phyloP scores from a whole-genome alignment of 2,888 invertebrate species.

The Phymatocera aterrima region DNA sequence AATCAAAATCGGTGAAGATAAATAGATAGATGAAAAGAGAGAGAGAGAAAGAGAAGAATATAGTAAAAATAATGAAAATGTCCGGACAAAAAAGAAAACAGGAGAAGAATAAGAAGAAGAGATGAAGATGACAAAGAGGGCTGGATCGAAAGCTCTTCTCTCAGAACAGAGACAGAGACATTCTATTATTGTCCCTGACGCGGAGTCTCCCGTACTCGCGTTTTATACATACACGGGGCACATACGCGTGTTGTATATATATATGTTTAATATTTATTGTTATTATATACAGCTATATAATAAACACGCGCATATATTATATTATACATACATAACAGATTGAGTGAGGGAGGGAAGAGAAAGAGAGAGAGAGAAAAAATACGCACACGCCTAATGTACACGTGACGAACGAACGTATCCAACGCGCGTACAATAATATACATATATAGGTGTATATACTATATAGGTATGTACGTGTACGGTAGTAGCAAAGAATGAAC shows the following conservation, averaged over 20 bases:
- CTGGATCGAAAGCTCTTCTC: constrained; percentile 35
- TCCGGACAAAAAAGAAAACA: too few relatives aligned
- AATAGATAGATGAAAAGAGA: background rate
- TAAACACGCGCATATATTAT: too few relatives aligned
- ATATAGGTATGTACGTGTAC: background rate
- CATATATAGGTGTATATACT: background rate
- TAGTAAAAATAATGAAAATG: background rate
- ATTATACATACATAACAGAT: too few relatives aligned
- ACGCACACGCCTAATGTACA: too few relatives aligned
- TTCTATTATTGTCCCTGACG: constrained; percentile 46
- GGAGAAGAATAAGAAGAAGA: background rate
- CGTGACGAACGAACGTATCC: too few relatives aligned
- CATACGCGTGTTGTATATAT: background rate
- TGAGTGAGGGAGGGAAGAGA: too few relatives aligned
- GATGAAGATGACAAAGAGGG: constrained; percentile 14
- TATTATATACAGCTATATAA: too few relatives aligned
- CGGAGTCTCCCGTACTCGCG: constrained; percentile 42
- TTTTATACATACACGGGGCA: constrained; percentile 34
- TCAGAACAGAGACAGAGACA: constrained; percentile 37
- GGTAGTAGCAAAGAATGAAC: background rate
- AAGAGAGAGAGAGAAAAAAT: too few relatives aligned
- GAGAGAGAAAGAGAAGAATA: background rate
- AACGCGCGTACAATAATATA: background rate
- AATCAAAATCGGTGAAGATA: background rate
- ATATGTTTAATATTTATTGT: background rate